phyloP scores from a whole-genome alignment of 23 tunicate species.

The Oikopleura albicans region DNA sequence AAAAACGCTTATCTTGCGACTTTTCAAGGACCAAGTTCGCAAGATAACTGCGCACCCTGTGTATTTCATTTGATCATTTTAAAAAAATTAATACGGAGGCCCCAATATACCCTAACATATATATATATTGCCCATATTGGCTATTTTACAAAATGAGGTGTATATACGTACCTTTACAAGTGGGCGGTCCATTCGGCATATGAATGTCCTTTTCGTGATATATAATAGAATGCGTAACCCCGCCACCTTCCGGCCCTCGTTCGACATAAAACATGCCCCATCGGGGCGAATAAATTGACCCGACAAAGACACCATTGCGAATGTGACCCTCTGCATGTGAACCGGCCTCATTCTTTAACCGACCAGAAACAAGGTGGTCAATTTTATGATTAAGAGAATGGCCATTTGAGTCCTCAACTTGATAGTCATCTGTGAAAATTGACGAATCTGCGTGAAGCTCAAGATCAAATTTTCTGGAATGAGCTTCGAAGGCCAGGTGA shows the following conservation, averaged over 20 bases:
- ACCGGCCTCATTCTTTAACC: background rate
- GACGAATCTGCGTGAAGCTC: background rate
- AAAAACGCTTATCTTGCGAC: too few relatives aligned
- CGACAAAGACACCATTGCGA: background rate
- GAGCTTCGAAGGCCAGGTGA: background rate
- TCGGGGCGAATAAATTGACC: background rate
- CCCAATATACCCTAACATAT: too few relatives aligned
- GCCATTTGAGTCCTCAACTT: background rate
- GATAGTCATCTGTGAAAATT: background rate
- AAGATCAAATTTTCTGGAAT: background rate
- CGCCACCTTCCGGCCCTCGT: background rate
- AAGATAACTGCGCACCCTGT: too few relatives aligned
- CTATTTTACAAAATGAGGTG: too few relatives aligned
- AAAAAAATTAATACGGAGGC: too few relatives aligned
- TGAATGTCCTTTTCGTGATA: constrained; percentile 50
- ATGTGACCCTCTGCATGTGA: background rate
- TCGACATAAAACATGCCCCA: background rate
- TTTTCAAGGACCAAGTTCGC: too few relatives aligned
- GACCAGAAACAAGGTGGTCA: background rate
- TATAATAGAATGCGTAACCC: constrained; percentile 40
- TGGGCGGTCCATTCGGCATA: constrained; percentile 8
- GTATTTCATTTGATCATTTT: too few relatives aligned
- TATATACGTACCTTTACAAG: background rate
- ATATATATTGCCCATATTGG: too few relatives aligned
- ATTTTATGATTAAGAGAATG: background rate